Evolutionary conservation across 2,888 invertebrate genomes (phyloP), one percentile per base, ranked within the genome.

Genomic region (Muscina levida): DNA sequence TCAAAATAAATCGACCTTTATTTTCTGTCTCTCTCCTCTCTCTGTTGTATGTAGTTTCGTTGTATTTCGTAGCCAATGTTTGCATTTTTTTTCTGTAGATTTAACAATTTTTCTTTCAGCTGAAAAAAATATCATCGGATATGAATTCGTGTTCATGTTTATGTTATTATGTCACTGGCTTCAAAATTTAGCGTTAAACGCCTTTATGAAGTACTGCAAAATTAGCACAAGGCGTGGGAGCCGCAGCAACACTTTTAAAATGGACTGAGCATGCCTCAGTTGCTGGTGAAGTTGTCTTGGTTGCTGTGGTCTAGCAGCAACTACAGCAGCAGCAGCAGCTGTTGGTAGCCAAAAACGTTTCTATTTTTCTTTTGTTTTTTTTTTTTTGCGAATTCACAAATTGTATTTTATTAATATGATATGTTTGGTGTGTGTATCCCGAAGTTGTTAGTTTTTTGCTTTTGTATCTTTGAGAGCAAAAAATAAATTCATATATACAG

Each of bases 161-260:
- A 73, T 72, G 76, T 80, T 80, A 80, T 80, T 80, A 80, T 81
- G 81, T 81, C 77, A 81, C 81, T 81, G 77, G 74, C 81, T 77
- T 81, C 71, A 77, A 81, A 62, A 77, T 81, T 81, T 77, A 77
- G 46, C 71, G 72, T 81, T 79, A 79, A 76, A 82, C 75, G 79
- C 79, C 79, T 79, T 73, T 82, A 79, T 73, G 73, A 82, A 79
- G 76, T 82, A 73, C 59, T 73, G 76, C 84, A 84, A 88, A 87
- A 88, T 87, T 88, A 88, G 87, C 87, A 87, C 87, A 88, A 83
- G 85, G 87, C 87, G 87, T 87, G 88, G 87, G 87, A 87, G 87
- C 84, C 73, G n/a, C n/a, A n/a, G n/a, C n/a, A 56, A 62, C 48
- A 77, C 39, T 74, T 62, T 31, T 31, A 31, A 26, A 66, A 59